Evolutionary conservation across 2,113 vertebrate genomes (phyloP).

Genomic region (Planiliza haematocheilus): DNA sequence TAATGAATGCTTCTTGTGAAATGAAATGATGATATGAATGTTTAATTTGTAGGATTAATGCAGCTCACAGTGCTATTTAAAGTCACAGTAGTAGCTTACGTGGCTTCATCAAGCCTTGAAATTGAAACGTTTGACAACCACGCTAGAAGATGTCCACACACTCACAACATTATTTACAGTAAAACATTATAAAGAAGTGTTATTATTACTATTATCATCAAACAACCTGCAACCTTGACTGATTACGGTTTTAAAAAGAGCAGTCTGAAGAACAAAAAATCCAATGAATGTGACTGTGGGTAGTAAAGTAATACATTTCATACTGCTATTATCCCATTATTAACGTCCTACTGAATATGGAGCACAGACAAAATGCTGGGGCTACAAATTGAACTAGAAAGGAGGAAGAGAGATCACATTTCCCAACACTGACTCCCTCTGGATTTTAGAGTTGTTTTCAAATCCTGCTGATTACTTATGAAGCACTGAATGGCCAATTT

Average conservation of each 20-base stretch:
- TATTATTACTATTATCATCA: too few species aligned
- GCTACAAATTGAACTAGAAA: slow-evolving; percentile 4
- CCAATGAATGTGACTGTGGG: neutral
- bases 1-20: slow-evolving; percentile 4
- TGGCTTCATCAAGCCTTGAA: neutral
- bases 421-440: slow-evolving; percentile 16
- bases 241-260: neutral
- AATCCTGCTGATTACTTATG: slow-evolving; percentile 34
- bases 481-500: slow-evolving; percentile 37
- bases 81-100: neutral
- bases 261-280: neutral
- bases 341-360: slow-evolving; percentile 13
- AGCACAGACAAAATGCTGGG: slow-evolving; percentile 18
- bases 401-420: slow-evolving; percentile 23
- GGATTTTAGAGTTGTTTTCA: slow-evolving; percentile 22
- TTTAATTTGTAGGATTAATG: neutral
- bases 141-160: neutral
- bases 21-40: neutral
- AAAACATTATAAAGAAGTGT: too few species aligned
- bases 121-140: neutral
- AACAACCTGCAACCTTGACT: neutral
- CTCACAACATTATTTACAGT: too few species aligned
- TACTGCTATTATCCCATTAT: slow-evolving; percentile 1
- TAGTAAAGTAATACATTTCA: too few species aligned
- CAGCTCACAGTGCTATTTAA: neutral